Evolutionary conservation across 2,113 vertebrate species (phyloP), one percentile per base, ranked within the genome.

Genomic region (Chiloscyllium plagiosum): DNA sequence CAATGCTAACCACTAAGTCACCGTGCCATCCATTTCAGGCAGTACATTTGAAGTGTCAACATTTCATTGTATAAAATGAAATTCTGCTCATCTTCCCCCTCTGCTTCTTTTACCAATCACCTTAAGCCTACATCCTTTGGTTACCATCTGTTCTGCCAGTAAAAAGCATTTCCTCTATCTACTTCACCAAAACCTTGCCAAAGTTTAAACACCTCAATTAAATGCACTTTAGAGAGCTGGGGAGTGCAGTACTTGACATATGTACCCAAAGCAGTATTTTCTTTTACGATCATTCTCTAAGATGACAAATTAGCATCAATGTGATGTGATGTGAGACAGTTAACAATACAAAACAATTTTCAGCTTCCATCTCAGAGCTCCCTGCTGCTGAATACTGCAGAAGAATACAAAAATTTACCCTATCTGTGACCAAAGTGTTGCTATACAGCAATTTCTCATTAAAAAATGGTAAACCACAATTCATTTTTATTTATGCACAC

Each of bases 281-380:
- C 12, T 42, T 72, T 12, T 26, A 95, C 33, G 42, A 72, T 33
- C 24, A 33, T 24, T 52, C 20, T 50, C 33, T 94, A 20, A 76
- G 42, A 72, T 90, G 15, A 61, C 12, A 90, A 90, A 89, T 56
- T 26, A 61, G 29, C 87, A 90, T 50, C 72, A 95, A 95, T 95
- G 42, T 72, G 89, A 33, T 52, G 93, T 17, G 89, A 50, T 50
- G 94, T 50, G 94, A 95, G 69, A 70, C 94, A 7, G 22, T 70
- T 94, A 68, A 50, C 37, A 94, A 50, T 47, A 47, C 66, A 76
- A 95, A 90, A 90, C 87, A 90, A 52, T 72, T n/a, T 52, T 70
- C 94, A 72, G 42, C 94, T 94, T n/a, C 66, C 92, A 94, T 69
- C 92, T 94, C 93, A 94, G 66, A 47, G 65, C 68, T 69, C 68